These are phyloP conservation scores for Phoebastria nigripes DNA, from an alignment of 2,797 vertebrate genomes.

Conservation along the genomic window DNA sequence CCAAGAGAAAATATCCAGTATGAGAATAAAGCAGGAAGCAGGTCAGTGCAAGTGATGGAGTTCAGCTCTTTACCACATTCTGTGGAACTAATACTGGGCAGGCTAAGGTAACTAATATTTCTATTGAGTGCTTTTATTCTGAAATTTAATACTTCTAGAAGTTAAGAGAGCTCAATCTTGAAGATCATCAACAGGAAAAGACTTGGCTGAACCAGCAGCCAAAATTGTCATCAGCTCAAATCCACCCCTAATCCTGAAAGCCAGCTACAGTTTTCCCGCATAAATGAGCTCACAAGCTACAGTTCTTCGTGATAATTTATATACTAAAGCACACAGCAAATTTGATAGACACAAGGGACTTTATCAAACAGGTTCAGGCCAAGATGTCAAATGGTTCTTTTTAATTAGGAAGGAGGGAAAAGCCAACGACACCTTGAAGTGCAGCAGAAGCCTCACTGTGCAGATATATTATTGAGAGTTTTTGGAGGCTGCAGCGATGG, in stretches of 20 bases:
- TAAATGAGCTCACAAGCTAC: background rate
- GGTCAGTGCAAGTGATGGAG: background rate
- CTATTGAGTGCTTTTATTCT: background rate
- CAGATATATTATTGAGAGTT: background rate
- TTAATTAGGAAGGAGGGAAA: slow-evolving; percentile 34
- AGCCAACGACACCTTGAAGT: background rate
- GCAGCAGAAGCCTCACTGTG: background rate
- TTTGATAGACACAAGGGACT: background rate
- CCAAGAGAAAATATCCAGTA: background rate
- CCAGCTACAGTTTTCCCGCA: background rate
- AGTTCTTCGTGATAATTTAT: background rate
- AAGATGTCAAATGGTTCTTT: background rate
- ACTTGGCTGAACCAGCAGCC: background rate
- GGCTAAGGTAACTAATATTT: background rate
- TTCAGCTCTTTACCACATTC: background rate
- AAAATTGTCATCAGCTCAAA: background rate
- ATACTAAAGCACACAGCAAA: background rate
- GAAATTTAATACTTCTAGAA: background rate
- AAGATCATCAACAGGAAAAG: background rate
- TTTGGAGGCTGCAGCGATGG: background rate
- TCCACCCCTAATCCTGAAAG: background rate
- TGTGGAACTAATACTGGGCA: background rate
- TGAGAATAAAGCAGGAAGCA: background rate
- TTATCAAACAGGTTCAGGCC: background rate
- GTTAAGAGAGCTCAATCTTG: background rate